A percentile compares a stretch with the other conserved stretches of the same genome.
Evolutionary conservation across 1,140 invertebrate genomes (phyloP).

Genomic region (Polyergus mexicanus): DNA sequence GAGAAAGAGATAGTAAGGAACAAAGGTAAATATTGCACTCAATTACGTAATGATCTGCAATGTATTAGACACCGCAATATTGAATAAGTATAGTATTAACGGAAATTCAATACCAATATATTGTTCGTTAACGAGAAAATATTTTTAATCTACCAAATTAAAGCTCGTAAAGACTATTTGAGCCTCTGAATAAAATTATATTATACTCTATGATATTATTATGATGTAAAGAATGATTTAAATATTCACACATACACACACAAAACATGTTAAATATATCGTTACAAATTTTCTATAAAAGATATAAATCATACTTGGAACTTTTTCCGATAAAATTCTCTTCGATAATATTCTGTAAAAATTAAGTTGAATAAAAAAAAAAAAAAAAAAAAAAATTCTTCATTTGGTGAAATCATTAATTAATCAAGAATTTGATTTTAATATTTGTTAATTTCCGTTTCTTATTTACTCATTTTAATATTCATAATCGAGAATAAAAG

Average conservation of each 20-base stretch:
- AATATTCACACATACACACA: not conserved
- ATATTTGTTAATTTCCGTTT: not conserved
- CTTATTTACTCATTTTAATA: conserved; percentile 14
- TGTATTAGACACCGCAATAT: conserved; percentile 20
- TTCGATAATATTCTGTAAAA: not conserved
- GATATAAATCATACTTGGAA: not conserved
- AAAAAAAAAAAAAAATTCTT: not conserved
- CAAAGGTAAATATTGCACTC: conserved; percentile 13
- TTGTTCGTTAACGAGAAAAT: conserved; percentile 51
- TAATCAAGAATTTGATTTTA: not conserved
- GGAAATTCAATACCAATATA: conserved; percentile 57
- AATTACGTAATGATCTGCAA: conserved; percentile 64
- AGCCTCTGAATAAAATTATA: too few relatives aligned
- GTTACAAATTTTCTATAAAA: not conserved
- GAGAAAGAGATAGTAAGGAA: not conserved
- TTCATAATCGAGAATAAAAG: not conserved
- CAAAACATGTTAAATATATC: too few relatives aligned
- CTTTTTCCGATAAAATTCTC: conserved; percentile 7
- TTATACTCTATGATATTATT: not conserved
- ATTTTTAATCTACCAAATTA: too few relatives aligned
- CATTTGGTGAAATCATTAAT: conserved; percentile 8
- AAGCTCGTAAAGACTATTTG: too few relatives aligned
- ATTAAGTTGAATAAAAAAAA: conserved; percentile 8
- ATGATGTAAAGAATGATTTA: not conserved
- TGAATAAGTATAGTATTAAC: conserved; percentile 33